Evolutionary conservation across 2,113 vertebrate genomes (phyloP).

Genomic region (Sebastes fasciatus): DNA sequence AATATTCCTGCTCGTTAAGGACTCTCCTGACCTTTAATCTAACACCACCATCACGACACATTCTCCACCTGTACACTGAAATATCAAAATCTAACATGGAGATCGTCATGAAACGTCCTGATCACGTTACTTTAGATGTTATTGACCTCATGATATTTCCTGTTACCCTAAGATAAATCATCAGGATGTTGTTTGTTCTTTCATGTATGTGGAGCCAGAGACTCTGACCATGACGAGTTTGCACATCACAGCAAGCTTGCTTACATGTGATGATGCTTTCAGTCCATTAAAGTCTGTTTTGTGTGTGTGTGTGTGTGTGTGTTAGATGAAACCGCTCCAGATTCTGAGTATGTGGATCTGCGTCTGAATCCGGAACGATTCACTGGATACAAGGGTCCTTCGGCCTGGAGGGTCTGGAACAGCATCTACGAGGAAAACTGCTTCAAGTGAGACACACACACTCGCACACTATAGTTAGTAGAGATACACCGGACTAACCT

Average conservation of each 20-base stretch:
- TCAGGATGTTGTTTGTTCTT: background rate
- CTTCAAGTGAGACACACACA: slow-evolving; percentile 90
- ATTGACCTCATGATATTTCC: background rate
- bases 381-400: slow-evolving; percentile 94
- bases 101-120: background rate
- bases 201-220: background rate
- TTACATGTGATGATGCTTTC: too few relatives aligned
- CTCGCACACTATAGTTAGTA: background rate
- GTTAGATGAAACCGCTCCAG: slow-evolving; percentile 92
- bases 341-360: slow-evolving; percentile 94
- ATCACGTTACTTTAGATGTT: background rate
- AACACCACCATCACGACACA: background rate
- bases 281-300: background rate
- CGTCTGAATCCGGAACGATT: slow-evolving; percentile 93
- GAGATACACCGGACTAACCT: too few relatives aligned
- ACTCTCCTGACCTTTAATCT: background rate
- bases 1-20: background rate
- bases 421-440: slow-evolving; percentile 99
- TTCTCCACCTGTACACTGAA: background rate
- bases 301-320: slow-evolving; percentile 28
- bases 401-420: slow-evolving; percentile 98
- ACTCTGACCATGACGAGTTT: background rate
- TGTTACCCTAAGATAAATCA: background rate
- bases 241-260: background rate
- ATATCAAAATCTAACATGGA: background rate